These are phyloP conservation scores for Salvator merianae DNA, from an alignment of 2,113 vertebrate species.

Conservation along the genomic window DNA sequence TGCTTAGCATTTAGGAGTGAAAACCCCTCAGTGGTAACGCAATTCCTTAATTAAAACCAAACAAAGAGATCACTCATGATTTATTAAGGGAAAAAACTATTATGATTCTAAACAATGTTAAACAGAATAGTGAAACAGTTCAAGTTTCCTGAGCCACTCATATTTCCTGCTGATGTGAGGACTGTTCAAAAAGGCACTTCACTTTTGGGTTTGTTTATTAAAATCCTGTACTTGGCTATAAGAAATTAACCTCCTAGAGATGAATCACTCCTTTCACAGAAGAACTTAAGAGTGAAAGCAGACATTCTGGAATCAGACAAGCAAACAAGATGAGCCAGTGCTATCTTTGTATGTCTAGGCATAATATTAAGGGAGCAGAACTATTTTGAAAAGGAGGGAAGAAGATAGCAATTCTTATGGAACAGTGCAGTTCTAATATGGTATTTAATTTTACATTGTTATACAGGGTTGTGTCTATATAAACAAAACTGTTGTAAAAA, in stretches of 20 bases:
- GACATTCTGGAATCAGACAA: slow-evolving; percentile 42
- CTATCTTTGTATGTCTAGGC: slow-evolving; percentile 9
- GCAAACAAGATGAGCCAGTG: slow-evolving; percentile 45
- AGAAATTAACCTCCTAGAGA: slow-evolving; percentile 85
- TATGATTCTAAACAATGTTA: slow-evolving; percentile 72
- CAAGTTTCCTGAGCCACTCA: slow-evolving; percentile 77
- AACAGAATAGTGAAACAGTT: slow-evolving; percentile 67
- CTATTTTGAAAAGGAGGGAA: not conserved
- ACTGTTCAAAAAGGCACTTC: slow-evolving; percentile 82
- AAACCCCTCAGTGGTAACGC: slow-evolving; percentile 62
- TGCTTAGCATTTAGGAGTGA: slow-evolving; percentile 58
- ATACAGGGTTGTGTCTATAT: slow-evolving; percentile 36
- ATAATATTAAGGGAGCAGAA: slow-evolving; percentile 3
- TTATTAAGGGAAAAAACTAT: slow-evolving; percentile 60
- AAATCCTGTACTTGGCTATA: slow-evolving; percentile 78
- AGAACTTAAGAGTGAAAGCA: slow-evolving; percentile 60
- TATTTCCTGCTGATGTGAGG: slow-evolving; percentile 81
- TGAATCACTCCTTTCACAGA: slow-evolving; percentile 71
- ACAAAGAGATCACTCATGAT: slow-evolving; percentile 69
- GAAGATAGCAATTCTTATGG: slow-evolving; percentile 22
- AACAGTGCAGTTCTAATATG: not conserved
- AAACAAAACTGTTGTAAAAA: slow-evolving; percentile 49
- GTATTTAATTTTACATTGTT: slow-evolving; percentile 51
- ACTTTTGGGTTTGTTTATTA: slow-evolving; percentile 85
- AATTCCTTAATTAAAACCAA: slow-evolving; percentile 73